phyloP scores from a whole-genome alignment of 23 tunicate genomes.

The Pegea sp. region DNA sequence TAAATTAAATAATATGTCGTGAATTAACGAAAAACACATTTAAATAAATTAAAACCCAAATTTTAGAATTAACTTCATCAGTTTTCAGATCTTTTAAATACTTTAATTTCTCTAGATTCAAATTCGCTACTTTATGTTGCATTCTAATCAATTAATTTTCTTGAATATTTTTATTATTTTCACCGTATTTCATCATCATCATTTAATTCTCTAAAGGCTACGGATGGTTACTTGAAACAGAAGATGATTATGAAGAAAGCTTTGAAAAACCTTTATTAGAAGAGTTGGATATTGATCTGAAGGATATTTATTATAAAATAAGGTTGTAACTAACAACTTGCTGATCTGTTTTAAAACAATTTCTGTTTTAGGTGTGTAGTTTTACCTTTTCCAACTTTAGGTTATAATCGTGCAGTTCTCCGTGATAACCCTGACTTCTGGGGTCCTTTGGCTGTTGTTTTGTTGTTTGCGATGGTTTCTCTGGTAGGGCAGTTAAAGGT shows the following conservation, averaged over 20 bases:
- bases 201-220: slow-evolving; percentile 17
- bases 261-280: slow-evolving; percentile 64
- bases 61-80: too few species aligned
- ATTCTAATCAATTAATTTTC: too few species aligned
- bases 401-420: slow-evolving; percentile 53
- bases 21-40: too few species aligned
- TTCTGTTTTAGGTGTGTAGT: slow-evolving; percentile 48
- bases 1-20: too few species aligned
- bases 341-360: not conserved
- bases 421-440: slow-evolving; percentile 95
- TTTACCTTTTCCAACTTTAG: slow-evolving; percentile 69
- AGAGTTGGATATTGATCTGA: slow-evolving; percentile 86
- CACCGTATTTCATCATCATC: not conserved
- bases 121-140: not conserved
- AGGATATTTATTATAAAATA: slow-evolving; percentile 79
- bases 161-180: too few species aligned
- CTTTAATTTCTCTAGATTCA: too few species aligned
- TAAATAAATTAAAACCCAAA: too few species aligned
- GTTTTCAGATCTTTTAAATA: too few species aligned
- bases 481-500: slow-evolving; percentile 83
- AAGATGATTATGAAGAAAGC: slow-evolving; percentile 29
- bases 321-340: slow-evolving; percentile 8
- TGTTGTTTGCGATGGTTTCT: slow-evolving; percentile 73
- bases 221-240: slow-evolving; percentile 94
- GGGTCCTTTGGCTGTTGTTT: slow-evolving; percentile 92